Evolutionary conservation across 2,888 invertebrate genomes (phyloP), one percentile per base, ranked within the genome.

Genomic region (Ischnura elegans): DNA sequence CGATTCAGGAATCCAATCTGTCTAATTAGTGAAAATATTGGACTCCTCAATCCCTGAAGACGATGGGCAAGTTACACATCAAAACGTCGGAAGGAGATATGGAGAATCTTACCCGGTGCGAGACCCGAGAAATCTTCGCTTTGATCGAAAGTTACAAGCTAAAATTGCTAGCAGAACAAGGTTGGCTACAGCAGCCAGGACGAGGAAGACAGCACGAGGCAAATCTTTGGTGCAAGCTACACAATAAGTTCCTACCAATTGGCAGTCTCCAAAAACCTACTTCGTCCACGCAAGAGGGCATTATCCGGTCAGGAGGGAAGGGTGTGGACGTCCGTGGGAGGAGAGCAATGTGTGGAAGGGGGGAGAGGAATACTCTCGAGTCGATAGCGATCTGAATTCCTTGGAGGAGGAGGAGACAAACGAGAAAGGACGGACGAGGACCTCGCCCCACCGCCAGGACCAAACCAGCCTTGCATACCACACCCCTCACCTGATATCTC

Each of bases 331-430:
- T 0, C 25, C 0, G 0, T 13, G 36, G 51, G 51, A 55, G 43
- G 43, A 25, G 16, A 5, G 55, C 51, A 5, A 42, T 5, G 25
- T 2, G 55, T 25, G 25, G 61, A 55, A 43, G 16, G 36, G 43
- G n/a, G 21, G 25, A 66, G 47, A 51, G 25, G 43, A 21, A 61
- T 13, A 61, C n/a, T 43, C n/a, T 16, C 25, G 13, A 25, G 42
- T 5, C 42, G 87, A 87, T 87, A 90, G 61, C 25, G 61, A 43
- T 90, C 90, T 90, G 43, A 8, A 90, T 61, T 90, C 90, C 43
- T 66, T n/a, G 13, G 36, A 8, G 90, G 42, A 25, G 19, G 90
- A 55, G 6, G 66, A 25, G 61, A 61, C 43, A 61, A 43, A 55
- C 87, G 90, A 90, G 61, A 13, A 45, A 8, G 76, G 61, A 43